These are phyloP conservation scores for Astropecten irregularis DNA, from an alignment of 53 echinoderm and acorn worm species.

Conservation along the genomic window DNA sequence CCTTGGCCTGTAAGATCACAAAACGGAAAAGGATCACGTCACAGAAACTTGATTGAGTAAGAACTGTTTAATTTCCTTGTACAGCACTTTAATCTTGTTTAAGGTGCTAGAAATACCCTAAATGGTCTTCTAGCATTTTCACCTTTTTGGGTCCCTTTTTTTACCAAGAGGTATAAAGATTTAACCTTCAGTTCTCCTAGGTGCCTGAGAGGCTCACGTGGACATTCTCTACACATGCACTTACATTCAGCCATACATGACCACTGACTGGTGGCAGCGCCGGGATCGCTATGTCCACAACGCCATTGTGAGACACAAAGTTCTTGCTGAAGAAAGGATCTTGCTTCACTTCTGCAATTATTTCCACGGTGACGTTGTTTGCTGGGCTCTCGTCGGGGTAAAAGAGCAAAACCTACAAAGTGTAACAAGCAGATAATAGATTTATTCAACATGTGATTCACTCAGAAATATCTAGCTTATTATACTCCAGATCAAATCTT, in stretches of 20 bases:
- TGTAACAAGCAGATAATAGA: background rate
- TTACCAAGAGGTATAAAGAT: too few relatives aligned
- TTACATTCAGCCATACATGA: slow-evolving; percentile 89
- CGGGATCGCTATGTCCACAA: slow-evolving; percentile 71
- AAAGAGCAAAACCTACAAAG: slow-evolving; percentile 62
- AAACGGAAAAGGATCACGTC: background rate
- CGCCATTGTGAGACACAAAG: slow-evolving; percentile 69
- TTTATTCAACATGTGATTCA: background rate
- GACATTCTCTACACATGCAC: slow-evolving; percentile 6
- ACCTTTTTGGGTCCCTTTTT: too few relatives aligned
- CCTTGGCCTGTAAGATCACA: slow-evolving; percentile 61
- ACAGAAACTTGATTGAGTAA: background rate
- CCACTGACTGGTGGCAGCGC: slow-evolving; percentile 61
- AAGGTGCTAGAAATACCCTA: too few relatives aligned
- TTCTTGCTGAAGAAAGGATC: slow-evolving; percentile 66
- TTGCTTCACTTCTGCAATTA: slow-evolving; percentile 68
- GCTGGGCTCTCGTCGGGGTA: slow-evolving; percentile 90
- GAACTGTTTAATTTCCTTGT: background rate
- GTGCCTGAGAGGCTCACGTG: too few relatives aligned
- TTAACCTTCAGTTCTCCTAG: too few relatives aligned
- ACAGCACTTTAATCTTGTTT: too few relatives aligned
- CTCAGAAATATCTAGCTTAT: too few relatives aligned
- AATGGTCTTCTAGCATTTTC: too few relatives aligned
- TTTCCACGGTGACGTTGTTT: slow-evolving; percentile 69
- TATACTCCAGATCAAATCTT: too few relatives aligned